These are phyloP conservation scores for Megaceryle maxima DNA, from an alignment of 2,113 vertebrate genomes.

Conservation along the genomic window DNA sequence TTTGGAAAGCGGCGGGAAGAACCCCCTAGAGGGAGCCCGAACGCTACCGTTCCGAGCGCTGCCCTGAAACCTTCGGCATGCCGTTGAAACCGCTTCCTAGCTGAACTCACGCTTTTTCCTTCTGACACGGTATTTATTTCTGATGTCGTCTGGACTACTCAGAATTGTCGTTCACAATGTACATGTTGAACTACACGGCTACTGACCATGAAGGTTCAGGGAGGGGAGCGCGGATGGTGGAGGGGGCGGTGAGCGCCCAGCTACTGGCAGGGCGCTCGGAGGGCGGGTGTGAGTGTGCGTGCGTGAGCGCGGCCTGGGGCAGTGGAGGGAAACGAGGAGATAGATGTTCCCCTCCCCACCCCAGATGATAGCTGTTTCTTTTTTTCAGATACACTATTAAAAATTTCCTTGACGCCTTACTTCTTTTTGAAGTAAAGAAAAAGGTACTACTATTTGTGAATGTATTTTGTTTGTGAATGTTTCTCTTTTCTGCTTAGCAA, in stretches of 20 bases:
- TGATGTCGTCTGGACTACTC: not conserved
- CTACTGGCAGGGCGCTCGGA: not conserved
- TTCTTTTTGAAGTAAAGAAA: not conserved
- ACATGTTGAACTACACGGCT: not conserved
- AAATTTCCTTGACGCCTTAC: not conserved
- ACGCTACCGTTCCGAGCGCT: not conserved
- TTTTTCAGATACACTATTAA: not conserved
- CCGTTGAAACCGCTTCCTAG: not conserved
- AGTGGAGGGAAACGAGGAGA: not conserved
- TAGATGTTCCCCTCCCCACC: not conserved
- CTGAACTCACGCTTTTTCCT: not conserved
- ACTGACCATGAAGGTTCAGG: rapidly evolving
- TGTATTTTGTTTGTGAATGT: not conserved
- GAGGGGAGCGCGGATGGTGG: not conserved
- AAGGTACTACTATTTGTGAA: not conserved
- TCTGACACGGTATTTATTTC: not conserved
- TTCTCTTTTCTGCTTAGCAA: not conserved
- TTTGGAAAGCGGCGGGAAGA: too few relatives aligned
- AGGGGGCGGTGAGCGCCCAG: not conserved
- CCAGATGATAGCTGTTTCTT: not conserved
- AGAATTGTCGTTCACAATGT: not conserved
- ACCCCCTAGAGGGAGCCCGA: constrained; percentile 67
- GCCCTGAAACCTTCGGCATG: rapidly evolving
- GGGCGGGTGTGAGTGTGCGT: too few relatives aligned
- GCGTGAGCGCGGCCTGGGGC: not conserved